These are phyloP conservation scores for Ochlodes sylvanus DNA, from an alignment of 2,888 invertebrate species.

Conservation along the genomic window DNA sequence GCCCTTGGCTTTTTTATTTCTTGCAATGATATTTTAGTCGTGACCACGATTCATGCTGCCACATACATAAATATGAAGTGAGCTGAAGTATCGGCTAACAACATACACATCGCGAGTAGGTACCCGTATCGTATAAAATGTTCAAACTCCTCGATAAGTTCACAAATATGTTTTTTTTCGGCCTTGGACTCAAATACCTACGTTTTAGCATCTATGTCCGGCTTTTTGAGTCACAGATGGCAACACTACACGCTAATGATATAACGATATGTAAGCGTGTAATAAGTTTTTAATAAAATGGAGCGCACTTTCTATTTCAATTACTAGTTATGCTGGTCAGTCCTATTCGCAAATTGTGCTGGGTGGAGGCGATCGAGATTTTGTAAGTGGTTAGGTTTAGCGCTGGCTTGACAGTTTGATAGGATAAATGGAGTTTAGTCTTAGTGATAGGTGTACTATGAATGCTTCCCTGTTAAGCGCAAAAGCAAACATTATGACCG, in stretches of 20 bases:
- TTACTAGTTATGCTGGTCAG: constrained; percentile 51
- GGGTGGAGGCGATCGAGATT: constrained; percentile 50
- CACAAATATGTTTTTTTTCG: too few relatives aligned
- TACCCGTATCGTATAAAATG: too few relatives aligned
- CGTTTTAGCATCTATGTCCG: not conserved
- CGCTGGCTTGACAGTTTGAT: constrained; percentile 39
- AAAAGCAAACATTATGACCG: constrained; percentile 13
- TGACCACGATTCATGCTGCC: too few relatives aligned
- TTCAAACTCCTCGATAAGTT: too few relatives aligned
- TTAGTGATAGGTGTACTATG: constrained; percentile 8
- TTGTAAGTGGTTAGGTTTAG: constrained; percentile 44
- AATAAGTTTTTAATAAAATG: constrained; percentile 58
- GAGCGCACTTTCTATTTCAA: constrained; percentile 70
- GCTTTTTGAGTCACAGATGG: not conserved
- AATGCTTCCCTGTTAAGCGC: constrained; percentile 19
- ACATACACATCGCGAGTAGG: too few relatives aligned
- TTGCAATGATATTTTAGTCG: too few relatives aligned
- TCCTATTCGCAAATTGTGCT: constrained; percentile 35
- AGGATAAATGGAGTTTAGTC: constrained; percentile 29
- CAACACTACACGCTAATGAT: constrained; percentile 48
- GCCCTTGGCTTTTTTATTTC: too few relatives aligned
- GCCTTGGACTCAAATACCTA: too few relatives aligned
- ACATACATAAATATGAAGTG: too few relatives aligned
- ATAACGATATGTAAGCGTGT: constrained; percentile 52
- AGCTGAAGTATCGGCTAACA: too few relatives aligned